phyloP scores from a whole-genome alignment of 2,113 vertebrate genomes.

The Motacilla alba region DNA sequence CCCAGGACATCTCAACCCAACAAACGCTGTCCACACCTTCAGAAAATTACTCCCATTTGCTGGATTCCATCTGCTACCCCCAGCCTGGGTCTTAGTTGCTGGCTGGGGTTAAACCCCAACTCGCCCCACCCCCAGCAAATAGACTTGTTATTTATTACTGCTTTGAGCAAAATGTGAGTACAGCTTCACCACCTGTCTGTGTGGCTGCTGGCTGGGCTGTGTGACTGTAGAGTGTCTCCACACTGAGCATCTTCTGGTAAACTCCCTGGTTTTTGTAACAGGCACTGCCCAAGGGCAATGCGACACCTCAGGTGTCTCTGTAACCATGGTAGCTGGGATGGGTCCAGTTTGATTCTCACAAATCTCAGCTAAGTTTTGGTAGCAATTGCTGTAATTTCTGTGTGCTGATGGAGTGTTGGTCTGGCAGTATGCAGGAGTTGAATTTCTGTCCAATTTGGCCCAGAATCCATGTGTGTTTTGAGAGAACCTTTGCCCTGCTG shows the following conservation, averaged over 20 bases:
- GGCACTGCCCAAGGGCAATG: background rate
- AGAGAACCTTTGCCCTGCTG: background rate
- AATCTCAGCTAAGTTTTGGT: background rate
- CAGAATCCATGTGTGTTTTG: background rate
- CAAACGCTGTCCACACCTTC: background rate
- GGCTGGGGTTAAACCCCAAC: background rate
- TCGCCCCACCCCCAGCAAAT: fast-evolving
- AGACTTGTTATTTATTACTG: fast-evolving
- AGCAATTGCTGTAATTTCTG: background rate
- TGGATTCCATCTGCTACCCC: background rate
- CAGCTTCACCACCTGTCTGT: fast-evolving
- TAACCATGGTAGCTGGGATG: background rate
- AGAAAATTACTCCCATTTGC: background rate
- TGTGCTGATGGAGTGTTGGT: background rate
- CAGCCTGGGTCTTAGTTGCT: background rate
- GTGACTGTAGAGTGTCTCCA: fast-evolving
- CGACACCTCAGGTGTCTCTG: background rate
- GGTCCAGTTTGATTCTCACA: background rate
- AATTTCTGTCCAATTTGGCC: background rate
- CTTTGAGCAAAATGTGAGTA: background rate
- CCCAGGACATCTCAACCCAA: background rate
- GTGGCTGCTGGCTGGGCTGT: background rate
- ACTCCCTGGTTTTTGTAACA: fast-evolving
- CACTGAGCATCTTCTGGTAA: background rate
- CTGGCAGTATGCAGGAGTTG: background rate